Conservation (phyloP, 1,140 invertebrate species). For the Eciton burchellii region DNA sequence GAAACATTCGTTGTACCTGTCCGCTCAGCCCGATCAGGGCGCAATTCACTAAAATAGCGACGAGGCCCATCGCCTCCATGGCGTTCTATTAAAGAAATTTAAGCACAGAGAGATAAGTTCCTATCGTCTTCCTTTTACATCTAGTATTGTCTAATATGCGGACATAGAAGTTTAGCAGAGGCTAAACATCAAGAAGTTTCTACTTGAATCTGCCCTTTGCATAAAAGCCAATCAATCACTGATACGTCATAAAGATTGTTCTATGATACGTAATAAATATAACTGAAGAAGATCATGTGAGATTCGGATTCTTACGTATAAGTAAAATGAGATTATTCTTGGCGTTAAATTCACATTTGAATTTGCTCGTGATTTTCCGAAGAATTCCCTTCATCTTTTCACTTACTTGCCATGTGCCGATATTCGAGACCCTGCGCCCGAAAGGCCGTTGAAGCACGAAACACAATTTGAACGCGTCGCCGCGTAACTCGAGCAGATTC, state of each 20-base stretch:
- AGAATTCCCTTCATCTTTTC: not conserved
- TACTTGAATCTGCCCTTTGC: too few relatives aligned
- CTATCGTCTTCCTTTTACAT: not conserved
- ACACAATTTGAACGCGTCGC: conserved; percentile 98
- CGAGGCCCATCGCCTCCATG: conserved; percentile 96
- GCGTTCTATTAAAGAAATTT: conserved; percentile 90
- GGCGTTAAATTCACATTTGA: not conserved
- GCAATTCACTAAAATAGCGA: conserved; percentile 97
- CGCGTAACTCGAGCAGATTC: conserved; percentile 97
- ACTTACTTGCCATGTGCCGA: conserved; percentile 98
- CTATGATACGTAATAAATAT: too few relatives aligned
- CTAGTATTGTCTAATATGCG: not conserved
- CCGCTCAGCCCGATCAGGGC: conserved; percentile 96
- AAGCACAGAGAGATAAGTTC: not conserved
- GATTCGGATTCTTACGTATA: not conserved
- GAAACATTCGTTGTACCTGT: conserved; percentile 94
- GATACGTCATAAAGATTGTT: too few relatives aligned
- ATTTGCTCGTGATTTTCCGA: not conserved
- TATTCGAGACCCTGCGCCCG: conserved; percentile 95
- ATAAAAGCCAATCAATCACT: too few relatives aligned
- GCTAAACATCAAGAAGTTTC: too few relatives aligned
- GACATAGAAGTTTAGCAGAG: not conserved
- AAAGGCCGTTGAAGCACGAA: conserved; percentile 97
- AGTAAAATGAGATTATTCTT: not conserved
- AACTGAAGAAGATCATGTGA: too few relatives aligned